phyloP scores from a whole-genome alignment of 2,888 invertebrate genomes.

The Vanessa cardui region DNA sequence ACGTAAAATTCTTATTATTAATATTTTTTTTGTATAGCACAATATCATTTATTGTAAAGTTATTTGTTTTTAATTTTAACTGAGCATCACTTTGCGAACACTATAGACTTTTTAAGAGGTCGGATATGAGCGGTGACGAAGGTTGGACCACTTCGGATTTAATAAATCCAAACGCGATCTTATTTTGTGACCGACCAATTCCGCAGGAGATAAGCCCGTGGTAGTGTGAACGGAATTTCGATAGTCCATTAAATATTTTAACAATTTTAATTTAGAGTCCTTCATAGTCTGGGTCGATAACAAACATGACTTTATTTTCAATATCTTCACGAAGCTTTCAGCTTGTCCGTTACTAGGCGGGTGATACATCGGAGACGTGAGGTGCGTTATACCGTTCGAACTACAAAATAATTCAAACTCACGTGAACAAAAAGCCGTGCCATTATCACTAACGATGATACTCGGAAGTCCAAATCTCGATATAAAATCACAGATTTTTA shows the following conservation, averaged over 20 bases:
- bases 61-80: background rate
- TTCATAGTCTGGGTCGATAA: constrained; percentile 14
- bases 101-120: constrained; percentile 3
- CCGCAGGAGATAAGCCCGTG: constrained; percentile 38
- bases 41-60: background rate
- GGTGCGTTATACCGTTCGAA: constrained; percentile 41
- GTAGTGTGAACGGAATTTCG: constrained; percentile 26
- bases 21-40: background rate
- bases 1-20: background rate
- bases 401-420: constrained; percentile 42
- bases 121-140: background rate
- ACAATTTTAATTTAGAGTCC: constrained; percentile 25
- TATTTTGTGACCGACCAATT: constrained; percentile 32
- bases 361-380: constrained; percentile 43
- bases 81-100: background rate
- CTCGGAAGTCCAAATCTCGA: constrained; percentile 42
- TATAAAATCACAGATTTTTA: constrained; percentile 42
- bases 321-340: constrained; percentile 44
- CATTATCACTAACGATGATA: constrained; percentile 44
- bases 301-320: constrained; percentile 43
- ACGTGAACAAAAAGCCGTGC: constrained; percentile 38
- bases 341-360: constrained; percentile 46
- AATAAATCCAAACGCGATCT: constrained; percentile 38
- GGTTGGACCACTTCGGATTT: background rate
- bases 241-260: constrained; percentile 41